These are phyloP conservation scores for Bombus affinis DNA, from an alignment of 1,140 invertebrate genomes.

Conservation along the genomic window DNA sequence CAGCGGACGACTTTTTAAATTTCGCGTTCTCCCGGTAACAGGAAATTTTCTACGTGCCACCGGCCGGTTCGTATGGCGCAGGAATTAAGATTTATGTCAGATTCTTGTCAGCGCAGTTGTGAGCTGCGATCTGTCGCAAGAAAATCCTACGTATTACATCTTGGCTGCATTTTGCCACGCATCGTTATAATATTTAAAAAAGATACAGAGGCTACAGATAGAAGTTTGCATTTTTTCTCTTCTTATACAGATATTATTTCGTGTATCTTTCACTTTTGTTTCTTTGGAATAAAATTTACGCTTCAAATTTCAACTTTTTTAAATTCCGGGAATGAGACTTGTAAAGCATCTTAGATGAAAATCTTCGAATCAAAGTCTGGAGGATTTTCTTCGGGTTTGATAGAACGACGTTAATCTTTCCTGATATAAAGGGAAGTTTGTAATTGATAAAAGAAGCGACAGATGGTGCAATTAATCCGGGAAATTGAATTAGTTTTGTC, in stretches of 20 bases:
- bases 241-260: too few species aligned
- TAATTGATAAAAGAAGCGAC: slow-evolving; percentile 17
- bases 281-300: too few species aligned
- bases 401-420: background rate
- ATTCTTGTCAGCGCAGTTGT: slow-evolving; percentile 5
- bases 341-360: background rate
- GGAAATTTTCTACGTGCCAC: slow-evolving; percentile 44
- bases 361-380: background rate
- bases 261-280: too few species aligned
- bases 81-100: slow-evolving; percentile 43
- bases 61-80: background rate
- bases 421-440: background rate
- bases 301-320: background rate
- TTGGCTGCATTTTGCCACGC: background rate
- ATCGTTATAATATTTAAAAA: too few species aligned
- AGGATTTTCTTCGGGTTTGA: background rate
- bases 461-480: slow-evolving; percentile 1
- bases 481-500: slow-evolving; percentile 6
- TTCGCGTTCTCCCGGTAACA: slow-evolving; percentile 18
- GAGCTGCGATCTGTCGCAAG: slow-evolving; percentile 9
- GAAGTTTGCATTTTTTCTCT: background rate
- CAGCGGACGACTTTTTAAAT: slow-evolving; percentile 21
- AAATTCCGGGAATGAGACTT: background rate
- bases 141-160: background rate
- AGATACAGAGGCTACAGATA: background rate